Conservation (phyloP, 2,888 invertebrate species). For the Ernsta delagoae region DNA sequence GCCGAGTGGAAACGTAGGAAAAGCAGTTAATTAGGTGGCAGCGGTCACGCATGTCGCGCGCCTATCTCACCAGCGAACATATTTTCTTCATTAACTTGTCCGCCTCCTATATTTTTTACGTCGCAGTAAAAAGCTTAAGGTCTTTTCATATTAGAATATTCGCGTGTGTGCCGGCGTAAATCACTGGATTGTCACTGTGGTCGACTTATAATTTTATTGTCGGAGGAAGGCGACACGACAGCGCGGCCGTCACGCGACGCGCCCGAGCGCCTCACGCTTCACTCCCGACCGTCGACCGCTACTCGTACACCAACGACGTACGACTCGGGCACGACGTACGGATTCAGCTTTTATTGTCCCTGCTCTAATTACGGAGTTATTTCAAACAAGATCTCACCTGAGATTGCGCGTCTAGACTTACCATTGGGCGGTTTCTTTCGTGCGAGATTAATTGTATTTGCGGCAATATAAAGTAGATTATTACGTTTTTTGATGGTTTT, state of each 20-base stretch:
- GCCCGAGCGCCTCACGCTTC: conserved; percentile 56
- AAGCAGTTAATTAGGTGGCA: conserved; percentile 56
- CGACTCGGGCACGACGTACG: too few relatives aligned
- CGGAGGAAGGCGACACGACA: conserved; percentile 80
- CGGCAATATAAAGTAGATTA: conserved; percentile 60
- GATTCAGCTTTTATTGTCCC: conserved; percentile 76
- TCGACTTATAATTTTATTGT: conserved; percentile 84
- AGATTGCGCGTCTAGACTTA: conserved; percentile 76
- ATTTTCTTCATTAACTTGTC: conserved; percentile 81
- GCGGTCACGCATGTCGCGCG: conserved; percentile 64
- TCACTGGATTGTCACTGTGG: conserved; percentile 84
- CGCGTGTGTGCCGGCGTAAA: conserved; percentile 82
- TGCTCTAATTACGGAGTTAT: conserved; percentile 73
- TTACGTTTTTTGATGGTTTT: conserved; percentile 68
- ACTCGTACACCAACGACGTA: too few relatives aligned
- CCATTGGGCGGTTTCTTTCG: conserved; percentile 67
- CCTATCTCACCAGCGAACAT: conserved; percentile 69
- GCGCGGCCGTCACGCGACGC: conserved; percentile 69
- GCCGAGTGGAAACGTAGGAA: conserved; percentile 39
- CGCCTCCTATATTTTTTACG: conserved; percentile 70
- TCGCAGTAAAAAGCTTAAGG: conserved; percentile 69
- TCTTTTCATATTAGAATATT: conserved; percentile 79
- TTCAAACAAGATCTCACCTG: conserved; percentile 72
- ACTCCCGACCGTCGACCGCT: conserved; percentile 22
- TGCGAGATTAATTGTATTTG: conserved; percentile 75